Evolutionary conservation across 2,797 vertebrate species (phyloP), one percentile per base, ranked within the genome.

Genomic region (Moxostoma hubbsi): DNA sequence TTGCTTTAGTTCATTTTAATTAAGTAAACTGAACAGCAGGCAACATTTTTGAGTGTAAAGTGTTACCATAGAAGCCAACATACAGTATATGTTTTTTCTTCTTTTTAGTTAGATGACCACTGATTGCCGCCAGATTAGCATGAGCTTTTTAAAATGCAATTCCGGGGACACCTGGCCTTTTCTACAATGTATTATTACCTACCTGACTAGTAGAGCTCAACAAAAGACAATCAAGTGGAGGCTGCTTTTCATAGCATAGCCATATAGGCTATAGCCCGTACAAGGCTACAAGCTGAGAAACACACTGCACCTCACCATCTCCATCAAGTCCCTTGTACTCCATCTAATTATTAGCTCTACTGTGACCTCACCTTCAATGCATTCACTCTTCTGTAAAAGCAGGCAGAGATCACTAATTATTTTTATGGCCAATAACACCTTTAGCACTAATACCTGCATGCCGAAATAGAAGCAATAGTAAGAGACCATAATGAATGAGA

Each of bases 141-240:
- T 55, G 79, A 81, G 75, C 62, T 64, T 59, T 86, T 82, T 75
- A 24, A 24, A 24, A 24, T 24, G 62, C 69, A 86, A 83, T 84
- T 57, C 81, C 72, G 70, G 63, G 76, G 53, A 59, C 8, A 57
- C 67, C 43, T 57, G 80, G 80, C 61, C 58, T 65, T 61, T 73
- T 43, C 73, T 11, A 24, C 18, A 24, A 24, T 24, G 18, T 77
- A 47, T 88, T 79, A 85, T 89, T 88, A 89, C 90, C 77, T 72
- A 83, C 82, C 81, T 89, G 86, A 86, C 83, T 88, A 82, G 75
- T 78, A 59, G 70, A 87, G 86, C 83, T 75, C 77, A 75, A 79
- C 82, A 83, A 84, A 87, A 89, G 85, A 83, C 87, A 86, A 81
- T 82, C 75, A 82, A 83, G 83, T 24, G 18, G 18, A 24, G 18